Base-by-base conservation (phyloP, 1,140 invertebrate genomes). In the Orius laevigatus region DNA sequence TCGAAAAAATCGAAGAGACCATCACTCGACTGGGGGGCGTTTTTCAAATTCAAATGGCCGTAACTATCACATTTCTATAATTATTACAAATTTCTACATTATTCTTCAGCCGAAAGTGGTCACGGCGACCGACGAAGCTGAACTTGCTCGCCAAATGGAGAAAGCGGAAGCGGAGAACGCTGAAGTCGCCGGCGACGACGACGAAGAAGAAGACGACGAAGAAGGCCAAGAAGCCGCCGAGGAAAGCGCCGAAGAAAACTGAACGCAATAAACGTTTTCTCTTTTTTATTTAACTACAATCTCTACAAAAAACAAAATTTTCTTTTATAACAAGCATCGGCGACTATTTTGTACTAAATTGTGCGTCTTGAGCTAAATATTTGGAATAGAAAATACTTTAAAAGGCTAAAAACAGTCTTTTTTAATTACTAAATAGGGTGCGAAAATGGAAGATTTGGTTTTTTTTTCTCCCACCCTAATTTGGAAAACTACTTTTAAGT, bases 101-200 rank as follows among this genome's bases (percentile, higher is more conserved):
- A 8, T 6, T 58, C 62, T 64, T 10, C 59, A 93, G 84, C 91
- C 93, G 38, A 95, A 97, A 74, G 91, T 98, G 43, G 92, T 98
- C 6, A 98, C 95, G 16, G 93, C 95, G 43, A 82, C 86, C 9
- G 95, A 99, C 65, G 95, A 99, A 67, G 87, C 85, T 1, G 93
- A 97, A 65, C 69, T 98, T 52, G 83, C 85, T 11, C 74, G 84
- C 62, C 84, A 93, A 65, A 80, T 98, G 79, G 89, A 97, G 68
- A 73, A 81, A 48, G 79, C 93, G 9, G 92, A 96, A 64, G 75
- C 83, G 46, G 88, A 93, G 64, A 97, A 96, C 66, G 79, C 81
- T 1, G 91, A 98, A 70, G 87, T 95, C 11, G 83, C 81, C 55
- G 81, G 88, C 43, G 87, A 91, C 61, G 85, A 87, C 55, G 86